phyloP scores from a whole-genome alignment of 53 echinoderm and acorn worm genomes.

The Paracentrotus lividus region DNA sequence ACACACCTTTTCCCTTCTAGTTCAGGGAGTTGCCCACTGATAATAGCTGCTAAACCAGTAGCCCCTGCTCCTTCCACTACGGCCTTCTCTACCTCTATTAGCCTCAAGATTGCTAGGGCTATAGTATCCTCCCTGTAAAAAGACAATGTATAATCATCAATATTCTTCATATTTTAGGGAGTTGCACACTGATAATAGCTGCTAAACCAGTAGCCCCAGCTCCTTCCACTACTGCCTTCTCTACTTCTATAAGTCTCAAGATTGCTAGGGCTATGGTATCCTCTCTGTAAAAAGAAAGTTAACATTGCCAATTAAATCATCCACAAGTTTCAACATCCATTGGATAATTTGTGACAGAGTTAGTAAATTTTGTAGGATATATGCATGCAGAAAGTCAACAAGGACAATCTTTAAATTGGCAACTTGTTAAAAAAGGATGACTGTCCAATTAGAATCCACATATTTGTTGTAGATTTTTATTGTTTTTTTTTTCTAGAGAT shows the following conservation, averaged over 20 bases:
- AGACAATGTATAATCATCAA: neutral
- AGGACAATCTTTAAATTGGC: too few relatives aligned
- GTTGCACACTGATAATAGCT: conserved; percentile 80
- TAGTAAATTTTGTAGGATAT: too few relatives aligned
- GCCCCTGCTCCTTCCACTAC: conserved; percentile 98
- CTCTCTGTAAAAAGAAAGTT: conserved; percentile 82
- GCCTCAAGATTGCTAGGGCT: conserved; percentile 90
- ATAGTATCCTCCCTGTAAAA: conserved; percentile 89
- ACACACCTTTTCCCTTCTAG: conserved; percentile 94
- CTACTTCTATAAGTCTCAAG: conserved; percentile 89
- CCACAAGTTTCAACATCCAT: too few relatives aligned
- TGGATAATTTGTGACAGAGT: too few relatives aligned
- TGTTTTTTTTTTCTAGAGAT: too few relatives aligned
- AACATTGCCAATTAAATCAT: too few relatives aligned
- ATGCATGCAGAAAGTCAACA: too few relatives aligned
- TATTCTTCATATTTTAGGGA: conserved; percentile 96
- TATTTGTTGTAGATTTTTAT: too few relatives aligned
- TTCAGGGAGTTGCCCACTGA: conserved; percentile 88
- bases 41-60: conserved; percentile 85
- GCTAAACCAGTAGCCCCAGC: conserved; percentile 91
- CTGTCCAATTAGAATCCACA: too few relatives aligned
- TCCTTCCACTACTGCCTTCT: conserved; percentile 96
- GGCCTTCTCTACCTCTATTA: conserved; percentile 96
- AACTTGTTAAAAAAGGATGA: too few relatives aligned
- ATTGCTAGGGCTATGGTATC: conserved; percentile 91